These are phyloP conservation scores for Mesocentrotus franciscanus DNA, from an alignment of 53 echinoderm and acorn worm species.

Conservation along the genomic window DNA sequence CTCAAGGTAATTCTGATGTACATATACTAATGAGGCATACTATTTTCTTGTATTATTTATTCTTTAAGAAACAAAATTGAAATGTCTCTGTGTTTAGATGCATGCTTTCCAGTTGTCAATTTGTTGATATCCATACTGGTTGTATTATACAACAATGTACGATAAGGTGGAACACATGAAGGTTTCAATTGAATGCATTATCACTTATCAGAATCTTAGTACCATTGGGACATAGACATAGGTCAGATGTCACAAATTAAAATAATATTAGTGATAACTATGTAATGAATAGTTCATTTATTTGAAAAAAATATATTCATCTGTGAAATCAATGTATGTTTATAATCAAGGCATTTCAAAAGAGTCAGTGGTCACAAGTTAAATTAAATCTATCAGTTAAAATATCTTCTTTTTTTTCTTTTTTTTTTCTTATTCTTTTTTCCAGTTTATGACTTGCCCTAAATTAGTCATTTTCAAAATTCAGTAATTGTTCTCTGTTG, in stretches of 20 bases:
- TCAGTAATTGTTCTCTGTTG: neutral
- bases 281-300: too few species aligned
- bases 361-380: too few species aligned
- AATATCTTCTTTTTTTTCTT: too few species aligned
- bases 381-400: too few species aligned
- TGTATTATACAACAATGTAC: neutral
- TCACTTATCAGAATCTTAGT: too few species aligned
- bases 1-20: slow-evolving; percentile 78
- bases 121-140: neutral
- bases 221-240: too few species aligned
- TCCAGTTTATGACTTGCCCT: neutral
- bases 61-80: neutral
- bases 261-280: too few species aligned
- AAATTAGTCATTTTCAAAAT: neutral
- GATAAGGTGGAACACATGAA: neutral
- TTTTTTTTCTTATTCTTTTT: neutral
- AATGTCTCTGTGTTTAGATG: neutral
- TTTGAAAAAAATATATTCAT: too few species aligned
- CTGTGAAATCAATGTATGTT: too few species aligned
- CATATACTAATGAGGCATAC: neutral
- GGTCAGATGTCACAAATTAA: too few species aligned
- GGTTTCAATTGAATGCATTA: neutral
- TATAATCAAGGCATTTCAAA: too few species aligned
- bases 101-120: neutral
- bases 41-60: neutral